These are phyloP conservation scores for Gobio occitaniae DNA, from an alignment of 2,797 vertebrate species.

Conservation along the genomic window DNA sequence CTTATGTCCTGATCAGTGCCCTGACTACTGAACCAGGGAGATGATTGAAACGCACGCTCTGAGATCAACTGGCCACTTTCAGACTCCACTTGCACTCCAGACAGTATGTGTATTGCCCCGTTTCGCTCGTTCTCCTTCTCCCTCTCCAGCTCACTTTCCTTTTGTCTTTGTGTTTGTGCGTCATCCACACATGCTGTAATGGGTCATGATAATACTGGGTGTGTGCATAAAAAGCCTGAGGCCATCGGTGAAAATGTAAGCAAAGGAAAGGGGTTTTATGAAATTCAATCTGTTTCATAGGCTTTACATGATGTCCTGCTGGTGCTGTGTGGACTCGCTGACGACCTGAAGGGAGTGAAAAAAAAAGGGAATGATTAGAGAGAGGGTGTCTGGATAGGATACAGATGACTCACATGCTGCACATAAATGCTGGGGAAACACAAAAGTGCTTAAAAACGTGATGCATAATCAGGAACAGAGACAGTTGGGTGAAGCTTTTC, in stretches of 20 bases:
- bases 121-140: constrained; percentile 53
- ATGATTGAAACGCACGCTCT: background rate
- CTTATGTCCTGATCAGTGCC: too few species aligned
- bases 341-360: constrained; percentile 83
- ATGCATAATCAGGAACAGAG: constrained; percentile 8
- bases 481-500: background rate
- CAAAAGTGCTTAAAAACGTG: background rate
- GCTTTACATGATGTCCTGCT: constrained; percentile 90
- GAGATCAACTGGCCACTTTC: constrained; percentile 58
- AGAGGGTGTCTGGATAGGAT: background rate
- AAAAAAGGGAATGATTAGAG: constrained; percentile 25
- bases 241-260: constrained; percentile 47
- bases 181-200: constrained; percentile 33
- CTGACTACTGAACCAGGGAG: too few species aligned
- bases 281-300: constrained; percentile 25
- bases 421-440: constrained; percentile 5
- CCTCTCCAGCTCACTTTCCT: constrained; percentile 58
- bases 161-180: constrained; percentile 44
- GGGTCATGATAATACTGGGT: constrained; percentile 55
- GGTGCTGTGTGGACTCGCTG: constrained; percentile 96
- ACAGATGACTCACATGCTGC: constrained; percentile 7
- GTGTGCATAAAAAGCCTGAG: constrained; percentile 57
- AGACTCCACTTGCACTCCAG: constrained; percentile 48
- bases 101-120: constrained; percentile 27
- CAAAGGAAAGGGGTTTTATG: constrained; percentile 41